Base-by-base conservation (phyloP, 1,140 invertebrate species). In the Antheraea mylitta region DNA sequence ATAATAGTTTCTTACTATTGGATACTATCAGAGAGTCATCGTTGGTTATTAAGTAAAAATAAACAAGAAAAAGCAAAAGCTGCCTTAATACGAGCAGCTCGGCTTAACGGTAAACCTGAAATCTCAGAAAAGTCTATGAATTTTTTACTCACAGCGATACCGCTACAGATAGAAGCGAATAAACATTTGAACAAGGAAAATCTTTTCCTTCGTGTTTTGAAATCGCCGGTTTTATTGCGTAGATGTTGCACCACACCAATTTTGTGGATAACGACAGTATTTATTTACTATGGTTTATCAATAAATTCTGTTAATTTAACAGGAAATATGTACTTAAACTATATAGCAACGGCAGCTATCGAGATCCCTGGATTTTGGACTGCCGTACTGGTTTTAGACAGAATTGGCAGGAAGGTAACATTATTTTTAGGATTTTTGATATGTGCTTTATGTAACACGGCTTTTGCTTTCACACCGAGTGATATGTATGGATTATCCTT, bases 221-320 rank as follows among this genome's bases (percentile, higher is more conserved):
- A 94, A 74, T 92, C 95, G 0, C 90, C 89, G 2, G 92, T 93
- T n/a, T 93, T 95, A 74, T 80, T 96, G 74, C 93, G 94, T 77
- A 92, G 96, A 67, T 93, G 96, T 69, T 88, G 95, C 9, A 94
- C 94, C n/a, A 95, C 95, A 64, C 95, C 94, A 18, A 93, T 96
- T 73, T 96, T 94, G 86, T 97, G 95, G 95, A 93, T 96, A 11
- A 94, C 95, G 0, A 95, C 95, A 73, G 94, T 95, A 0, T 95
- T 97, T 70, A 94, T 97, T 11, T 98, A 97, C 82, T 98, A 97
- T 77, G 97, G 96, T 0, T 85, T 98, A 42, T 96, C 96, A 5
- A 94, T 97, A 13, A 97, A 97, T 79, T 95, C 96, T 0, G 96
- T 96, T 10, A 94, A 95, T 69, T 92, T 98, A 61, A 94, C 94